Percentiles rank a stretch among this genome's conserved stretches.
These are phyloP conservation scores for Drosophila algonquin DNA, from an alignment of 2,888 invertebrate species.

Conservation along the genomic window DNA sequence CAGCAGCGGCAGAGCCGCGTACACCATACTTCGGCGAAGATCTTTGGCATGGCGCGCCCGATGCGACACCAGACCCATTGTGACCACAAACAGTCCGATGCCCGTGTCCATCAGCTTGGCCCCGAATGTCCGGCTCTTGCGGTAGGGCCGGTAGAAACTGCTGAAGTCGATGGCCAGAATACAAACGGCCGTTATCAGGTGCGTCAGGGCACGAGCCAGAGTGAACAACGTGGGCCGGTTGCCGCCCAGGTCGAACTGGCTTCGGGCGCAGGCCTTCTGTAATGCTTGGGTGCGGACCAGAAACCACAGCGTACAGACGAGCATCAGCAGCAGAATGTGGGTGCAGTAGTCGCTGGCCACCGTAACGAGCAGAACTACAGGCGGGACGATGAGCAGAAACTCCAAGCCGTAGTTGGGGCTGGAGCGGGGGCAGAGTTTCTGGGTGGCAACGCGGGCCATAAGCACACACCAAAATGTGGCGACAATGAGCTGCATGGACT, in stretches of 20 bases:
- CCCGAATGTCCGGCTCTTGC: conserved; percentile 94
- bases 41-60: conserved; percentile 80
- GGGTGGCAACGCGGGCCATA: conserved; percentile 60
- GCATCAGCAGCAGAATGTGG: conserved; percentile 44
- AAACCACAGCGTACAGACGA: conserved; percentile 29
- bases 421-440: conserved; percentile 20
- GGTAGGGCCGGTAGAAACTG: conserved; percentile 92
- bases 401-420: conserved; percentile 84
- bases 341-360: conserved; percentile 84
- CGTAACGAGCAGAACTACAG: conserved; percentile 86
- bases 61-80: conserved; percentile 91
- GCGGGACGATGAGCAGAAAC: conserved; percentile 86
- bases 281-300: conserved; percentile 37
- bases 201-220: conserved; percentile 88
- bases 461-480: conserved; percentile 65
- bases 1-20: conserved; percentile 84
- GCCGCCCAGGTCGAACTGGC: conserved; percentile 63
- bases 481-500: conserved; percentile 68
- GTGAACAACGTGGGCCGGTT: conserved; percentile 86
- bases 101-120: conserved; percentile 98
- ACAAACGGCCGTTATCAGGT: conserved; percentile 90
- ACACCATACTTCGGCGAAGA: conserved; percentile 59
- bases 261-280: conserved; percentile 46
- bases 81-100: conserved; percentile 93
- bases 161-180: conserved; percentile 98